phyloP scores from a whole-genome alignment of 2,888 invertebrate genomes.

The Alviniconcha strummeri region DNA sequence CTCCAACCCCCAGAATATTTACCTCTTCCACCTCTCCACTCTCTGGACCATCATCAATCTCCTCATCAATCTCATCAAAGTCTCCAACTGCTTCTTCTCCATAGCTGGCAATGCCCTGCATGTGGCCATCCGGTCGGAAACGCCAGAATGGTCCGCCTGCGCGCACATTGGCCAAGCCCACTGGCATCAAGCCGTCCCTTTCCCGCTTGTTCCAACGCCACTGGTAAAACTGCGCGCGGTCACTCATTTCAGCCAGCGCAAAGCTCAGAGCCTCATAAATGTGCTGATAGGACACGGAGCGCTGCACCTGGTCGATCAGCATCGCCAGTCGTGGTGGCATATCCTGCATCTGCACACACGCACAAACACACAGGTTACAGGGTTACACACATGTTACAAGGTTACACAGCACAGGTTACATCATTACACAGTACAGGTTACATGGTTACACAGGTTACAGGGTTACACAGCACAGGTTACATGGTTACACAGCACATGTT shows the following conservation, averaged over 20 bases:
- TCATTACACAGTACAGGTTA: neutral
- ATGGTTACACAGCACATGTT: neutral
- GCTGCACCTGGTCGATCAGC: slow-evolving; percentile 1
- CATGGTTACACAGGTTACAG: neutral
- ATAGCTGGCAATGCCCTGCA: neutral
- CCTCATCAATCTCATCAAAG: slow-evolving; percentile 19
- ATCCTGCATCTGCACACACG: neutral
- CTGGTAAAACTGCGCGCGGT: slow-evolving; percentile 8
- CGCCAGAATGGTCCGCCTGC: neutral
- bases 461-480: neutral
- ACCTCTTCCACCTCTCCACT: slow-evolving; percentile 3
- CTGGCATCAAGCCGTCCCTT: neutral
- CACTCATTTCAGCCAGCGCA: neutral
- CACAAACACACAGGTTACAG: no score
- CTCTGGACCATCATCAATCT: no score
- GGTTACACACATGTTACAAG: no score
- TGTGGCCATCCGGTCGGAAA: neutral
- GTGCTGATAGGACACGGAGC: neutral
- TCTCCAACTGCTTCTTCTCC: neutral
- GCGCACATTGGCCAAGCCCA: neutral
- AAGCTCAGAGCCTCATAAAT: neutral
- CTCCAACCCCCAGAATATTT: neutral
- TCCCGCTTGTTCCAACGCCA: slow-evolving; percentile 13
- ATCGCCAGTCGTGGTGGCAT: slow-evolving; percentile 18
- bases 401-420: neutral